phyloP scores from a whole-genome alignment of 2,797 vertebrate genomes.

The Anguilla marmorata region DNA sequence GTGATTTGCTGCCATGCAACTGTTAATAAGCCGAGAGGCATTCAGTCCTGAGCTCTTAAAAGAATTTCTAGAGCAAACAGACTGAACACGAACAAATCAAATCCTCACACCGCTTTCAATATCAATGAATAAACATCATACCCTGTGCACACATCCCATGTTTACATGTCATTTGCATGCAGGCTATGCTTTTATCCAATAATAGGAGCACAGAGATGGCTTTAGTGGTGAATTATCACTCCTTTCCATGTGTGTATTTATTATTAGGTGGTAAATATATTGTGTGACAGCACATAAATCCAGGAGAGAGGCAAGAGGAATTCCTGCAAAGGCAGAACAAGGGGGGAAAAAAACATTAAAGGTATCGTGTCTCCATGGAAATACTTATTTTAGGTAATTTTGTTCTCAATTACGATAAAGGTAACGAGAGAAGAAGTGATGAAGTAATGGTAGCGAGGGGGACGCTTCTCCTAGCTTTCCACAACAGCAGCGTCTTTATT shows the following conservation, averaged over 20 bases:
- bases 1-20: background rate
- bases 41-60: background rate
- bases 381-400: constrained; percentile 69
- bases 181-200: constrained; percentile 34
- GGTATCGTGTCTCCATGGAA: constrained; percentile 59
- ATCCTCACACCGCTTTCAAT: background rate
- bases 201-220: constrained; percentile 45
- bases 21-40: background rate
- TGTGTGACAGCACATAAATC: background rate
- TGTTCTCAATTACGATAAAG: constrained; percentile 61
- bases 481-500: background rate
- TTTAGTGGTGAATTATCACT: constrained; percentile 47
- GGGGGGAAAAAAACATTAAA: constrained; percentile 52
- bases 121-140: constrained; percentile 24
- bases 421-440: constrained; percentile 55
- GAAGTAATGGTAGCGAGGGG: constrained; percentile 33
- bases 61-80: background rate
- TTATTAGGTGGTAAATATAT: background rate
- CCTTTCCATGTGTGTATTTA: background rate
- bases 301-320: constrained; percentile 54
- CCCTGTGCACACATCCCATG: constrained; percentile 44
- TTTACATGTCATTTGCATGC: constrained; percentile 35
- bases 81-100: background rate
- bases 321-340: constrained; percentile 57
- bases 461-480: background rate